Evolutionary conservation across 2,113 vertebrate genomes (phyloP).

Genomic region (Marmota monax): DNA sequence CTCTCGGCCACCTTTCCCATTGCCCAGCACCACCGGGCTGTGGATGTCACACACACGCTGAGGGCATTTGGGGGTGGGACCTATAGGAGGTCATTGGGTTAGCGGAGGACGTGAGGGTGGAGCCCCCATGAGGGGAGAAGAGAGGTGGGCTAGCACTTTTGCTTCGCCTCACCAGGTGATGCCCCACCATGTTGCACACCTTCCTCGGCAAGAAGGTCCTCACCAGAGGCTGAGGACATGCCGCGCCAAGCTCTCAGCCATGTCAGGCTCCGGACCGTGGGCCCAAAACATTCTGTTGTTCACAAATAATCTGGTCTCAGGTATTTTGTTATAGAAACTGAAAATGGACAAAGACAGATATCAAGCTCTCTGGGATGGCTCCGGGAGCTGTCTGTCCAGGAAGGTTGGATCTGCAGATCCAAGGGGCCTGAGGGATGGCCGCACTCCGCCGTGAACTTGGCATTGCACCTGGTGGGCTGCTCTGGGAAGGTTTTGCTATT

Average conservation of each 20-base stretch:
- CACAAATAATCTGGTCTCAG: background rate
- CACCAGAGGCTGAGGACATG: background rate
- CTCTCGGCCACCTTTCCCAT: too few relatives aligned
- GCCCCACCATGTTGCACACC: too few relatives aligned
- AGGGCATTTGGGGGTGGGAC: too few relatives aligned
- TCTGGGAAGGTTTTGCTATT: background rate
- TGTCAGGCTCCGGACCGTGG: background rate
- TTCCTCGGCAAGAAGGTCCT: background rate
- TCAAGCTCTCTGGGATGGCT: background rate
- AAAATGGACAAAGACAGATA: background rate
- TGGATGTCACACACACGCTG: too few relatives aligned
- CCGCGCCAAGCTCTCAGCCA: rapidly evolving
- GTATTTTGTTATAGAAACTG: background rate
- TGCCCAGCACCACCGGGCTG: too few relatives aligned
- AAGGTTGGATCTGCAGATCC: too few relatives aligned
- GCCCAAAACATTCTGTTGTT: background rate
- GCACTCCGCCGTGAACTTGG: background rate
- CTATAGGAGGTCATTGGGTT: too few relatives aligned
- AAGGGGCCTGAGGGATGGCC: rapidly evolving
- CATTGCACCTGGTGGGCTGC: too few relatives aligned
- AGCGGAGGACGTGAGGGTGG: too few relatives aligned
- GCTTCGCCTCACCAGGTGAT: too few relatives aligned
- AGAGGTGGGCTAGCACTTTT: too few relatives aligned
- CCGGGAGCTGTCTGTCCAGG: background rate
- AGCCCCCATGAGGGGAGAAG: too few relatives aligned